These are phyloP conservation scores for Hirtodrosophila alboralis DNA, from an alignment of 2,888 invertebrate species.

Conservation along the genomic window DNA sequence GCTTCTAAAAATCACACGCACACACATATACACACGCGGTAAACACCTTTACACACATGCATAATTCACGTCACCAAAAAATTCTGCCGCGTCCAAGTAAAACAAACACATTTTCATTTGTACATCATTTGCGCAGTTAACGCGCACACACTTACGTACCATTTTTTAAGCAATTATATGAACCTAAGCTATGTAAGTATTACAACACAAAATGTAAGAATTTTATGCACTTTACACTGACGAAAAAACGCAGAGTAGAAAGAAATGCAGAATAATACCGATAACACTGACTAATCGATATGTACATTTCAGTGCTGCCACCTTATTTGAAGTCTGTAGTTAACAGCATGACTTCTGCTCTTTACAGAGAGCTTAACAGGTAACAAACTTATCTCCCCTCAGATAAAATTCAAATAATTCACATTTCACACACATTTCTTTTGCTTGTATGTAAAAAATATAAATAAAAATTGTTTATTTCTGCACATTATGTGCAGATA, in stretches of 20 bases:
- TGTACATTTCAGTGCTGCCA: constrained; percentile 31
- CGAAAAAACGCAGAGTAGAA: constrained; percentile 52
- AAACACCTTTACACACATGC: constrained; percentile 30
- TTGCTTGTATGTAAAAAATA: too few relatives aligned
- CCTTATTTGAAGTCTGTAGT: constrained; percentile 2
- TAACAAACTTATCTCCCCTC: too few relatives aligned
- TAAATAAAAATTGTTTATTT: too few relatives aligned
- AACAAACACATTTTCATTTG: constrained; percentile 1
- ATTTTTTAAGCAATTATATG: constrained; percentile 51
- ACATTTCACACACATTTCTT: too few relatives aligned
- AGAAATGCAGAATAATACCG: constrained; percentile 50
- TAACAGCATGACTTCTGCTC: too few relatives aligned
- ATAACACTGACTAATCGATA: constrained; percentile 35
- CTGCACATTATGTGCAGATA: too few relatives aligned
- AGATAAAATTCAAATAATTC: too few relatives aligned
- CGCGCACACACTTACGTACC: constrained; percentile 40
- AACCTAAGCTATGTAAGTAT: constrained; percentile 48
- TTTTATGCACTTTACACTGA: constrained; percentile 57
- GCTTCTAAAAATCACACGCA: constrained; percentile 33
- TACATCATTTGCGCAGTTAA: background rate
- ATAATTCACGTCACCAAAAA: constrained; percentile 58
- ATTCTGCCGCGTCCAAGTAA: constrained; percentile 33
- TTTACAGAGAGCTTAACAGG: too few relatives aligned
- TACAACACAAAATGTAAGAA: constrained; percentile 33
- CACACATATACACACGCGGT: constrained; percentile 28